Evolutionary conservation across 1,140 invertebrate genomes (phyloP), one percentile per base, ranked within the genome.

Genomic region (Drosophila ironensis): DNA sequence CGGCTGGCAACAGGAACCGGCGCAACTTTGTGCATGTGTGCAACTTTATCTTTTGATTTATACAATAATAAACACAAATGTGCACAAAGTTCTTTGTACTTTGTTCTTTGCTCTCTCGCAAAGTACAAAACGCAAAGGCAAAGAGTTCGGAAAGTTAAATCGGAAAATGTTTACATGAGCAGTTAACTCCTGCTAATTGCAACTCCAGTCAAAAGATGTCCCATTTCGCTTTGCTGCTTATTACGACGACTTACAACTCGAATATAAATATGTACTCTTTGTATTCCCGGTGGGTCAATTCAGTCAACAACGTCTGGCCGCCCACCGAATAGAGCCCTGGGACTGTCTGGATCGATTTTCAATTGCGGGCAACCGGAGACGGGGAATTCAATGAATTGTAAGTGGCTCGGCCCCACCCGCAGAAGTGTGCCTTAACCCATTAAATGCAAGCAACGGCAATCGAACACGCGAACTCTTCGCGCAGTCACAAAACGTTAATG

Each of bases 1-100:
- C 9, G 30, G n/a, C n/a, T n/a, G n/a, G n/a, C n/a, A 40, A 41
- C 24, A 46, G 48, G 19, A 37, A 45, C 41, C 48, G 42, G 45
- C n/a, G n/a, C n/a, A 74, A 78, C 40, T 60, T 57, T 74, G 44
- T 71, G 42, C 67, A 4, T 74, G 44, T 71, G 46, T 63, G 54
- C 64, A 63, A 78, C 57, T 73, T 84, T 78, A 78, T 80, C 52
- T 77, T 70, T 68, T 86, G 80, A 84, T 86, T 84, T 86, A 86
- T 74, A 84, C 74, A 86, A 86, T 80, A 80, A 78, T 86, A 84
- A 84, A 74, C 74, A 80, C 53, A 80, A 74, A 74, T 72, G 74
- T 73, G 60, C 64, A 66, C 56, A 52, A 67, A 74, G 53, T 82
- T 67, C 46, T 81, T 59, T 71, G 56, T 64, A 64, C 60, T 71